These are phyloP conservation scores for Semicossyphus pulcher DNA, from an alignment of 2,113 vertebrate species.

Conservation along the genomic window DNA sequence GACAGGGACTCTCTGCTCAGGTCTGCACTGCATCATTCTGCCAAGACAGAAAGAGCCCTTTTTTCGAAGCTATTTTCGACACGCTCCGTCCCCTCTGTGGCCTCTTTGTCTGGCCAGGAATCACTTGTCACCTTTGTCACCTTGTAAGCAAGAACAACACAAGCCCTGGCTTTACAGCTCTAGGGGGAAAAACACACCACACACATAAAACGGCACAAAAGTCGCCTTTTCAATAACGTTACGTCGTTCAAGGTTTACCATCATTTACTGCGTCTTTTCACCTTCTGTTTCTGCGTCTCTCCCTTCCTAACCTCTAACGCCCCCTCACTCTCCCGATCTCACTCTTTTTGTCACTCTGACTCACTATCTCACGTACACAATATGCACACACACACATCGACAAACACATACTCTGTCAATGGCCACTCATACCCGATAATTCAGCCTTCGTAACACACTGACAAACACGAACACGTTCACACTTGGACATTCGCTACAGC, in stretches of 20 bases:
- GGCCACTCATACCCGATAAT: conserved; percentile 36
- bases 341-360: conserved; percentile 49
- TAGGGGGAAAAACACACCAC: not conserved
- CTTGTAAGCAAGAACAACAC: conserved; percentile 52
- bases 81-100: conserved; percentile 45
- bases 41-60: conserved; percentile 55
- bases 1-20: conserved; percentile 49
- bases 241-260: not conserved
- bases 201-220: not conserved
- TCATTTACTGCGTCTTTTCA: conserved; percentile 25
- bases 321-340: conserved; percentile 35
- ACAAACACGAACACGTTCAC: conserved; percentile 5
- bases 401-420: conserved; percentile 22
- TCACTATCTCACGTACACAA: conserved; percentile 46
- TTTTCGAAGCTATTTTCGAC: conserved; percentile 68
- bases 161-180: conserved; percentile 19
- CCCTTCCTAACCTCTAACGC: conserved; percentile 21
- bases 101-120: conserved; percentile 68
- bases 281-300: conserved; percentile 39
- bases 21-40: conserved; percentile 69
- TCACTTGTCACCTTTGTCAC: conserved; percentile 73
- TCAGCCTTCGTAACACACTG: conserved; percentile 22
- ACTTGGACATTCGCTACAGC: conserved; percentile 33
- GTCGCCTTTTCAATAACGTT: conserved; percentile 2
- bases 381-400: conserved; percentile 6